phyloP scores from a whole-genome alignment of 2,888 invertebrate species.

The Cyclophora albipunctata region DNA sequence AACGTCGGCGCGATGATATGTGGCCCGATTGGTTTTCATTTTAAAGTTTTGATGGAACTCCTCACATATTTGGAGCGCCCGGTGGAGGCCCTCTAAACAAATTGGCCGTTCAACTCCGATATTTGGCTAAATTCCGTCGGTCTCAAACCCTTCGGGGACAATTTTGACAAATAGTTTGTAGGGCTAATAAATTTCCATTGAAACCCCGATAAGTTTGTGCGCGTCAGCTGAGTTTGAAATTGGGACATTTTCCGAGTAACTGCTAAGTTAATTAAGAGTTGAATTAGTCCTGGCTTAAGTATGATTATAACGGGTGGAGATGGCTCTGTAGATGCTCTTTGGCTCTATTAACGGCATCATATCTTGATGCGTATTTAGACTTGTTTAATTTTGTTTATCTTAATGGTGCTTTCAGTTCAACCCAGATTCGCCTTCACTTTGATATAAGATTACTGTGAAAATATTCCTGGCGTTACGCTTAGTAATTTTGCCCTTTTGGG shows the following conservation, averaged over 20 bases:
- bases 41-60: constrained; percentile 29
- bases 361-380: constrained; percentile 27
- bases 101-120: constrained; percentile 55
- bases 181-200: constrained; percentile 71
- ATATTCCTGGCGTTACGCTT: neutral
- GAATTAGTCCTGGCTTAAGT: constrained; percentile 63
- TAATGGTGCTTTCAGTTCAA: constrained; percentile 19
- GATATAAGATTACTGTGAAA: constrained; percentile 13
- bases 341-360: constrained; percentile 20
- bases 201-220: constrained; percentile 60
- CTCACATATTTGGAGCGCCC: constrained; percentile 30
- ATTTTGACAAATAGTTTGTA: constrained; percentile 70
- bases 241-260: constrained; percentile 61
- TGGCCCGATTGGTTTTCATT: constrained; percentile 15
- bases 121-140: constrained; percentile 55
- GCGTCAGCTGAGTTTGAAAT: constrained; percentile 56
- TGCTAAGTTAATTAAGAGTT: constrained; percentile 67
- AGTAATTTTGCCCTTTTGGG: no score
- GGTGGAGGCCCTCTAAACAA: constrained; percentile 44
- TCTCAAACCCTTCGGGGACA: constrained; percentile 50
- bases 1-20: constrained; percentile 6
- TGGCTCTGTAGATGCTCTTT: constrained; percentile 41
- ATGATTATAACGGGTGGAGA: constrained; percentile 62
- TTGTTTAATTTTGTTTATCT: constrained; percentile 28
- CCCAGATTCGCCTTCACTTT: constrained; percentile 13